Percentiles rank a stretch among this genome's conserved stretches.
Evolutionary conservation across 1,140 invertebrate species (phyloP).

Genomic region (Chrysoperla carnea): DNA sequence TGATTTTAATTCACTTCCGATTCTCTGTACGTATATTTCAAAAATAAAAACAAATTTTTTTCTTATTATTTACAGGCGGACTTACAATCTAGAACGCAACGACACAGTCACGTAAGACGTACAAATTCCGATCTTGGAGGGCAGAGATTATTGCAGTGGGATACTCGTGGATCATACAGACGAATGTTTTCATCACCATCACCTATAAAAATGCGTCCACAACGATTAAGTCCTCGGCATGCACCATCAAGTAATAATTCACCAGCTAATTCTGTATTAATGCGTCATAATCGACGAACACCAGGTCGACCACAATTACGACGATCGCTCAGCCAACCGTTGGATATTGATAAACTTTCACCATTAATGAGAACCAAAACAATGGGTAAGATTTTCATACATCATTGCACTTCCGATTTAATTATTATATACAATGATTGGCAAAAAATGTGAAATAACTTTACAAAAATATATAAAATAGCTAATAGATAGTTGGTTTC

Average conservation of each 20-base stretch:
- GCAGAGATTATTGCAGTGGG: constrained; percentile 34
- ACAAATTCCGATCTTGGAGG: constrained; percentile 41
- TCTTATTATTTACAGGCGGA: constrained; percentile 26
- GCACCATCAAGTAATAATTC: constrained; percentile 7
- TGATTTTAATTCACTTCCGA: no score
- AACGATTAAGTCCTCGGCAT: constrained; percentile 28
- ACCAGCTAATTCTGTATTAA: constrained; percentile 18
- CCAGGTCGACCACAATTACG: constrained; percentile 31
- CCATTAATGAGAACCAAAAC: constrained; percentile 34
- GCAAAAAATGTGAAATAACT: no score
- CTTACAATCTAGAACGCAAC: constrained; percentile 26
- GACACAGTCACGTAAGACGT: constrained; percentile 31
- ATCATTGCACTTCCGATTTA: constrained; percentile 1
- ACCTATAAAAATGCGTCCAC: constrained; percentile 35
- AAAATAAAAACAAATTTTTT: background rate
- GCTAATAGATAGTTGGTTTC: background rate
- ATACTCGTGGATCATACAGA: constrained; percentile 27
- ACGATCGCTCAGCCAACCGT: constrained; percentile 50
- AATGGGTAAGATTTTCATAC: constrained; percentile 19
- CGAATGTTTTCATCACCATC: constrained; percentile 40
- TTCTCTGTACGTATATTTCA: no score
- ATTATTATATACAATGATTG: background rate
- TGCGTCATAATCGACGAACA: constrained; percentile 8
- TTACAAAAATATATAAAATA: background rate
- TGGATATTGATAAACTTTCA: constrained; percentile 46